Percentiles rank a stretch among this genome's conserved stretches.
These are phyloP conservation scores for Lordiphosa stackelbergi DNA, from an alignment of 1,140 invertebrate genomes.

Conservation along the genomic window DNA sequence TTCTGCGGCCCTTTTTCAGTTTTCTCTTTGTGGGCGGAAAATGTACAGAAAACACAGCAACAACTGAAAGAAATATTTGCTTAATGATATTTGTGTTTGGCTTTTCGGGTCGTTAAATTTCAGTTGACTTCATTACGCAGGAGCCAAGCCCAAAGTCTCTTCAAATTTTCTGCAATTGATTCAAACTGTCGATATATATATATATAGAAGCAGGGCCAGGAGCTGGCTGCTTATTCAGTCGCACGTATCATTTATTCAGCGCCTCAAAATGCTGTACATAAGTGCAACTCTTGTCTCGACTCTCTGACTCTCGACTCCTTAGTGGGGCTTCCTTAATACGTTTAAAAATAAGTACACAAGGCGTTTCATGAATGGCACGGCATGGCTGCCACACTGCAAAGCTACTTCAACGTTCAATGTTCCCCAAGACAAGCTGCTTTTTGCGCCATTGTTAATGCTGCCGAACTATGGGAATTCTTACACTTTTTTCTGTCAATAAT, in stretches of 20 bases:
- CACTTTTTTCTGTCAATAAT: too few species aligned
- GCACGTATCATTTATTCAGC: too few species aligned
- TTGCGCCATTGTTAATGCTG: conserved; percentile 9
- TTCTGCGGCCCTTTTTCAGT: too few species aligned
- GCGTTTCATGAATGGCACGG: conserved; percentile 26
- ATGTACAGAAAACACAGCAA: too few species aligned
- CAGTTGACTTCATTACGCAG: not conserved
- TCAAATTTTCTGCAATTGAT: too few species aligned
- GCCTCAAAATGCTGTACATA: too few species aligned
- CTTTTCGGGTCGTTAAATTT: conserved; percentile 1
- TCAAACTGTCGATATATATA: too few species aligned
- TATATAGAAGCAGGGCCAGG: too few species aligned
- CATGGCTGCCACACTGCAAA: conserved; percentile 1
- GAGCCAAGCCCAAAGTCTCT: too few species aligned
- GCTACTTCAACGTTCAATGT: conserved; percentile 59
- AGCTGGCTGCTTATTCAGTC: too few species aligned
- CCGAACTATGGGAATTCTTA: not conserved
- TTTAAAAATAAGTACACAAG: conserved; percentile 68
- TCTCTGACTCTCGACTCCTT: conserved; percentile 20
- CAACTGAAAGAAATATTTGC: not conserved
- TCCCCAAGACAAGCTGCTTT: conserved; percentile 8
- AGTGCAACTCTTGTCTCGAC: conserved; percentile 10
- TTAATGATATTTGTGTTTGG: conserved; percentile 1
- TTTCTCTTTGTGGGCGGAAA: too few species aligned
- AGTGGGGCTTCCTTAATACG: conserved; percentile 60